These are phyloP conservation scores for Liasis olivaceus DNA, from an alignment of 2,797 vertebrate species.

Conservation along the genomic window DNA sequence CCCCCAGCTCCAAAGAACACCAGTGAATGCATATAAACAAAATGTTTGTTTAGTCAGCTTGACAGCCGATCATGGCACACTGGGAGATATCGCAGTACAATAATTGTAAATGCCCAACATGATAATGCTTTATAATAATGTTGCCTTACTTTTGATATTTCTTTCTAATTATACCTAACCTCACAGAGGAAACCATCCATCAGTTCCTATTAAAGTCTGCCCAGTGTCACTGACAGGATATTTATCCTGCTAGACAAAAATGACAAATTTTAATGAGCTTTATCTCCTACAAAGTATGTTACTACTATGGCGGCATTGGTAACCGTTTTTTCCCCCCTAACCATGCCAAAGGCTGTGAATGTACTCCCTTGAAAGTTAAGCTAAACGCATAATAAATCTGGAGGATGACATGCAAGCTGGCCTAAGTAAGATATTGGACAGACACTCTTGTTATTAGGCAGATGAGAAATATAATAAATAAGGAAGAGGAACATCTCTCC, in stretches of 20 bases:
- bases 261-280: conserved; percentile 1
- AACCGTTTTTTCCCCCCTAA: background rate
- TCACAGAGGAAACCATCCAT: conserved; percentile 14
- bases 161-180: background rate
- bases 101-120: background rate
- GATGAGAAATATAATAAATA: background rate
- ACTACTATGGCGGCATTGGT: background rate
- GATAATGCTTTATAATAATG: background rate
- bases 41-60: fast-evolving
- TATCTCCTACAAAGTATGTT: background rate
- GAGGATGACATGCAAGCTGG: background rate
- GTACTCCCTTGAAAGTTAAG: conserved; percentile 7
- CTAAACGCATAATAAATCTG: background rate
- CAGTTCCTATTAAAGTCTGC: background rate
- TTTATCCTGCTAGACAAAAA: background rate
- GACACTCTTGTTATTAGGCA: background rate
- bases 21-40: background rate
- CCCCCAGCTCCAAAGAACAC: background rate
- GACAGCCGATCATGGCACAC: background rate
- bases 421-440: background rate
- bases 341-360: background rate
- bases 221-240: background rate
- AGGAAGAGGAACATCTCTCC: background rate
- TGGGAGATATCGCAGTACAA: background rate
- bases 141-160: background rate